Percentiles rank a stretch among this genome's conserved stretches.
Conservation (phyloP, 2,113 vertebrate genomes). For the Nerophis lumbriciformis region DNA sequence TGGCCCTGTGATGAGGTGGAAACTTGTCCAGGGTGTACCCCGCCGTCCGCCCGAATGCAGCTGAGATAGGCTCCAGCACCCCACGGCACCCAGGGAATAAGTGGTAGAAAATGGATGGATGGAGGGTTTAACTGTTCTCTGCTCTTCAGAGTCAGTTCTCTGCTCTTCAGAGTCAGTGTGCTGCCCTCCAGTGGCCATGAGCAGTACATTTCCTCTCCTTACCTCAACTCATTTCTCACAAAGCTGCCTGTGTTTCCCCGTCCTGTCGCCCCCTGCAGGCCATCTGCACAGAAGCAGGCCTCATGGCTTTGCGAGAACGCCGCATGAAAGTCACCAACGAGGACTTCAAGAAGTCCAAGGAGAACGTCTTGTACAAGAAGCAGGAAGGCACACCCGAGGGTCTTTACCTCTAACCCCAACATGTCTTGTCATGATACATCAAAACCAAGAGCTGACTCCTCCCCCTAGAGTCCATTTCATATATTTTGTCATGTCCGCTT, state of each 20-base stretch:
- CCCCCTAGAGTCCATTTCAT: slow-evolving; percentile 54
- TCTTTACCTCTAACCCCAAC: slow-evolving; percentile 68
- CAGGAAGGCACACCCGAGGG: slow-evolving; percentile 97
- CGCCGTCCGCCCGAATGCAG: no score
- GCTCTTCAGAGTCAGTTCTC: neutral
- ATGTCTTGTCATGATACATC: no score
- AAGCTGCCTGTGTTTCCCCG: neutral
- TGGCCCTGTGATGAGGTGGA: no score
- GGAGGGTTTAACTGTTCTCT: no score
- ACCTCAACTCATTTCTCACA: neutral
- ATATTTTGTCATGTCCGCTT: slow-evolving; percentile 59
- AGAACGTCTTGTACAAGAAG: slow-evolving; percentile 97
- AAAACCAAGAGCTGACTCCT: slow-evolving; percentile 2
- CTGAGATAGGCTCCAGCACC: no score
- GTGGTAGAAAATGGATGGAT: no score
- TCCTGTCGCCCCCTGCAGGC: slow-evolving; percentile 70
- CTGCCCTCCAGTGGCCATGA: neutral
- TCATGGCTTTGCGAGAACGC: slow-evolving; percentile 93
- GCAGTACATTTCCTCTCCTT: no score
- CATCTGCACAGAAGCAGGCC: slow-evolving; percentile 95
- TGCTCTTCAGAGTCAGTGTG: neutral
- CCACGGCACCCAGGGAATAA: no score
- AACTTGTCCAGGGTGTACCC: no score
- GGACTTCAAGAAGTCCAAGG: slow-evolving; percentile 99
- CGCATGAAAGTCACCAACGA: slow-evolving; percentile 99